Base-by-base conservation (phyloP, 1,140 invertebrate species). In the Cylas formicarius region DNA sequence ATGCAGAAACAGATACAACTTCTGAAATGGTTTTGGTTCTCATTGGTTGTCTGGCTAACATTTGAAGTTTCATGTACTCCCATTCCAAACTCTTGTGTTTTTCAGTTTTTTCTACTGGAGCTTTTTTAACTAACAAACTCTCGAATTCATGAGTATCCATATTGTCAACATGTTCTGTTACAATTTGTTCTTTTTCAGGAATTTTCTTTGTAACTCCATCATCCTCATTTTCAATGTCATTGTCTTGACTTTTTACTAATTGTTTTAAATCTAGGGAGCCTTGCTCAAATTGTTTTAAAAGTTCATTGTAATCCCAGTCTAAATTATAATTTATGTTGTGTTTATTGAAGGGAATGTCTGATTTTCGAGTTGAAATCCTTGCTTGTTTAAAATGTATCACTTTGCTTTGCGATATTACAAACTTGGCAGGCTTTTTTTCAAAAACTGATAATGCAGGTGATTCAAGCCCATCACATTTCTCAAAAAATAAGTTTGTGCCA, bases 401-500 rank as follows among this genome's bases (percentile, higher is more conserved):
- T 38, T 55, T 55, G 10, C 31, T 45, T 22, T 45, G 7, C 26
- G 4, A 36, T 37, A 41, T 39, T 52, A 42, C 10, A 52, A 39
- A 13, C 28, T 19, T 8, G 49, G 46, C n/a, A 43, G 23, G n/a
- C 17, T 28, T 39, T 36, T 24, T 26, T 49, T 42, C 8, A 39
- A 31, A 13, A 53, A 53, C 5, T 35, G 20, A 35, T 41, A 13
- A 16, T 2, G 14, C 23, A n/a, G 22, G 31, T 16, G 26, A 14
- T 44, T 7, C n/a, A n/a, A 27, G 8, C 44, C 13, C 13, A 10
- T 14, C 8, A 14, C 18, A 14, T 26, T 40, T 26, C 23, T 53
- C 39, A 17, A 56, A 56, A 44, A 50, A 53, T 26, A 56, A 31
- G 34, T 56, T 56, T 8, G 53, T 53, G 8, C 53, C 53, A 9